Evolutionary conservation across 2,797 vertebrate species (phyloP).

Genomic region (Onychomys torridus): DNA sequence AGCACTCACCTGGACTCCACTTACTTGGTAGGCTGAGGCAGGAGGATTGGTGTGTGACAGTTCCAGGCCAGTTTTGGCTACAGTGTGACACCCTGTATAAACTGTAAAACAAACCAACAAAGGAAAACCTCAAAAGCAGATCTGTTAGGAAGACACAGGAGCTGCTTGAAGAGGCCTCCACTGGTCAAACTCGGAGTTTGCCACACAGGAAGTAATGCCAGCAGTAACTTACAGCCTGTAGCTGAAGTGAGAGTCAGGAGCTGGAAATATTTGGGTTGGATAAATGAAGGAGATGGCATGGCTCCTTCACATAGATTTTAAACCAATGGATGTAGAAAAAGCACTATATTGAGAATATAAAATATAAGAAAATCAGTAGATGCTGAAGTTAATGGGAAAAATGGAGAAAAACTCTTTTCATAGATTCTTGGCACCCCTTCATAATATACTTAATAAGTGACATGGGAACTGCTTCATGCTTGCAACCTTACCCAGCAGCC

Average conservation of each 20-base stretch:
- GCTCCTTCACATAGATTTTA: background rate
- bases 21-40: background rate
- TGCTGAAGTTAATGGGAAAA: slow-evolving; percentile 14
- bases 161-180: background rate
- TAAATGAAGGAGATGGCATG: background rate
- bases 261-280: background rate
- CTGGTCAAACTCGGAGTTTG: background rate
- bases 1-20: background rate
- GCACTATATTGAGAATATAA: background rate
- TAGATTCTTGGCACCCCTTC: background rate
- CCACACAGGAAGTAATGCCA: slow-evolving; percentile 12
- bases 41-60: background rate
- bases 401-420: background rate
- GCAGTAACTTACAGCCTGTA: background rate
- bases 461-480: background rate
- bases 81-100: too few relatives aligned
- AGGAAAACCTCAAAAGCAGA: background rate
- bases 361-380: background rate
- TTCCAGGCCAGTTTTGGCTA: background rate
- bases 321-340: slow-evolving; percentile 4
- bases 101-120: background rate
- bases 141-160: background rate
- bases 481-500: background rate
- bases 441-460: background rate
- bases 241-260: background rate